Evolutionary conservation across 2,797 vertebrate species (phyloP), one percentile per base, ranked within the genome.

Genomic region (Phoeniculus purpureus): DNA sequence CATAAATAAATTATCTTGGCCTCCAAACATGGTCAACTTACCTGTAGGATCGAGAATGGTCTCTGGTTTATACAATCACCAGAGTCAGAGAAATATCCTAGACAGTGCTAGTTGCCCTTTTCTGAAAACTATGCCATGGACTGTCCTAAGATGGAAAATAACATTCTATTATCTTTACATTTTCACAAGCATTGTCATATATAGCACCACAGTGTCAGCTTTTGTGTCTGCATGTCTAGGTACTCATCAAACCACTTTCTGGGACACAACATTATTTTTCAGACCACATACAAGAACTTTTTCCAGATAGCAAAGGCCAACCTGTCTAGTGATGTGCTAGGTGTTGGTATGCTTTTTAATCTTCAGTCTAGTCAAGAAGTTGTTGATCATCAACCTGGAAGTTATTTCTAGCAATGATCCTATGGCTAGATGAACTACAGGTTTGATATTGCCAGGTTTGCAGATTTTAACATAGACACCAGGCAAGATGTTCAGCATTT

Each of bases 321-420:
- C 12, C 27, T 83, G 25, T 9, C 17, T 29, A 51, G 7, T 1
- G 7, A 17, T 2, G 2, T 26, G 13, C 2, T n/a, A 59, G 40
- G 5, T 55, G 10, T 62, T n/a, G n/a, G 10, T 19, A 43, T 37
- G 55, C 7, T 27, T 58, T 65, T 66, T 19, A 3, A 8, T 21
- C 29, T 70, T 80, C 13, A 15, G 4, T 31, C 10, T 37, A 62
- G 22, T 43, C 17, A 80, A 34, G n/a, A 80, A 48, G 8, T 5
- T 62, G 55, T 16, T 32, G 45, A 64, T 29, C 37, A 55, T 55
- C 50, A 66, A 5, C 16, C 31, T 64, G 40, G 50, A 85, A 62
- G 25, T 25, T 3, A 10, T 7, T 9, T 54, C 27, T 79, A 34
- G 12, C 4, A 77, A 74, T 66, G 27, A 19, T 56, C 23, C 6